These are phyloP conservation scores for Plectrocnemia conspersa DNA, from an alignment of 1,140 invertebrate species.

Conservation along the genomic window DNA sequence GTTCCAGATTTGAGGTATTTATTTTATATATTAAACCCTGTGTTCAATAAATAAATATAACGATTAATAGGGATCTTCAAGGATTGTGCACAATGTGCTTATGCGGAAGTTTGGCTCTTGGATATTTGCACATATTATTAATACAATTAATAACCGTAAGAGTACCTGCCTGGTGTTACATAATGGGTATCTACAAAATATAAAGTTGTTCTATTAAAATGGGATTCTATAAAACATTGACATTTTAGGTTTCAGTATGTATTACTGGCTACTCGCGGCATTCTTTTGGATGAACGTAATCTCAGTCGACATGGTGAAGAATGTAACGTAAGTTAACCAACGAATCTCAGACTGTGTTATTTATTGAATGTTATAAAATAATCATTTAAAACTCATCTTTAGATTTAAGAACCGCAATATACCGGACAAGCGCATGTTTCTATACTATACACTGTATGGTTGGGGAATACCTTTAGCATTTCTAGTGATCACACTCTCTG, in stretches of 20 bases:
- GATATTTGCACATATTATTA: constrained; percentile 52
- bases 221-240: no score
- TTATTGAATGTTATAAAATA: no score
- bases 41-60: background rate
- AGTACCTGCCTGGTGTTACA: background rate
- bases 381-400: background rate
- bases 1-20: constrained; percentile 60
- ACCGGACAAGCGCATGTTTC: constrained; percentile 49
- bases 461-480: constrained; percentile 55
- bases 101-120: constrained; percentile 52
- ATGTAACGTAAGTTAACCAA: constrained; percentile 59
- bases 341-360: no score
- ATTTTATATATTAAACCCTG: background rate
- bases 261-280: constrained; percentile 58
- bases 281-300: constrained; percentile 67
- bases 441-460: constrained; percentile 53
- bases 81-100: constrained; percentile 54
- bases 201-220: no score
- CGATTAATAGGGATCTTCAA: constrained; percentile 48
- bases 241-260: constrained; percentile 57
- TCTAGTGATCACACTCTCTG: constrained; percentile 47
- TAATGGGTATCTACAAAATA: background rate
- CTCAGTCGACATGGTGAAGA: constrained; percentile 59
- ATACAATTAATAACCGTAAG: constrained; percentile 44
- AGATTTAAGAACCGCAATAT: constrained; percentile 34